Base-by-base conservation (phyloP, 2,113 vertebrate genomes). In the Vimba vimba region DNA sequence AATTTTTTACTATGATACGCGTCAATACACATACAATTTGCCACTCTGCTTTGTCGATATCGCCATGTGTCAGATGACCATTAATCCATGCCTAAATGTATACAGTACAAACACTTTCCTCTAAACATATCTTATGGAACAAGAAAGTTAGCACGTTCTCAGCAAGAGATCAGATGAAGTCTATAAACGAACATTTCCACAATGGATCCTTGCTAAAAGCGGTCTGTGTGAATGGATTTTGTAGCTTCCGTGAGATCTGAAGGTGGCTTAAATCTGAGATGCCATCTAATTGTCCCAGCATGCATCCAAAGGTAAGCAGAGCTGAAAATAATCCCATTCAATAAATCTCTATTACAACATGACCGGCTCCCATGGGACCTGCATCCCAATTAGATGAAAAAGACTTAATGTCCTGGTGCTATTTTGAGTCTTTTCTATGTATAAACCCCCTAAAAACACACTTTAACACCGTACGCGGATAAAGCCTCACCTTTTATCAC, bases 331-430 rank as follows among this genome's bases (percentile, higher is more conserved):
- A 25, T 52, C 30, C 69, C 21, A 78, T 62, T 69, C 71, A 64
- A 82, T 76, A 87, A 69, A 75, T 85, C 83, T 88, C 74, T 78
- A 86, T 86, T 76, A 85, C 39, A 50, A 74, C 36, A 78, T 21
- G 60, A 83, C 30, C 21, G 50, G 33, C 36, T 85, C 81, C 77
- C 81, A 30, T 43, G 76, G 75, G 87, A 66, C 77, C 36, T 3
- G 83, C 83, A 87, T 88, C n/a, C 71, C 76, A 88, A 89, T 86
- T 88, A 88, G 83, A 62, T 71, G 75, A 23, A 55, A 73, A 84
- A 79, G 27, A 79, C 77, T 52, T 39, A 43, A 84, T 83, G 82
- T 88, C 79, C 84, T 76, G 25, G 10, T 33, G 30, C 82, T 74
- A 73, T 84, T 87, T 79, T 25, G 43, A 27, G 73, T 68, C 27